Evolutionary conservation across 2,888 invertebrate genomes (phyloP).

Genomic region (Lepeophtheirus nordmannii): DNA sequence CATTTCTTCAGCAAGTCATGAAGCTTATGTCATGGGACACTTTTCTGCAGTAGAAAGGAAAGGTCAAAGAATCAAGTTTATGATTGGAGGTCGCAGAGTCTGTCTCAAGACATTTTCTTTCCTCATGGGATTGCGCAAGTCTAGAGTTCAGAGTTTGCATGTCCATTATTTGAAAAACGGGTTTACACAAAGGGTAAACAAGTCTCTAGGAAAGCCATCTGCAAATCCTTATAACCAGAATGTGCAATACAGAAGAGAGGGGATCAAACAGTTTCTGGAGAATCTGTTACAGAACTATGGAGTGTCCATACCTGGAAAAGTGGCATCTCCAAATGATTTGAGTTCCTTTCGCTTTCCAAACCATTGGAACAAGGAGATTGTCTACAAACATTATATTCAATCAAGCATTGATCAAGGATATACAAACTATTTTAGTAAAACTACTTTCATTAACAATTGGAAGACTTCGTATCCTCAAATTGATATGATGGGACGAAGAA

Average conservation of each 20-base stretch:
- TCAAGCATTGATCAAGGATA: background rate
- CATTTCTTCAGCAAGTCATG: background rate
- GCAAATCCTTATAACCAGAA: background rate
- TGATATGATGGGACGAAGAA: background rate
- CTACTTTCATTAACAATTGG: background rate
- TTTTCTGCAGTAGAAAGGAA: background rate
- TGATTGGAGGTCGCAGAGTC: background rate
- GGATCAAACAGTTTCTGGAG: background rate
- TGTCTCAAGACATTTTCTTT: background rate
- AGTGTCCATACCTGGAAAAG: background rate
- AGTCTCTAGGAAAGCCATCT: background rate
- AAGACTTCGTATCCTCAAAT: background rate
- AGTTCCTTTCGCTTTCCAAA: background rate
- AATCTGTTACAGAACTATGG: background rate
- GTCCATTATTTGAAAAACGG: background rate
- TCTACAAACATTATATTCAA: background rate
- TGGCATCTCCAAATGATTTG: background rate
- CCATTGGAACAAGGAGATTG: background rate
- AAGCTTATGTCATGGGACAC: background rate
- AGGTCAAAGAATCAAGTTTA: background rate
- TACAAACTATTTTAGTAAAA: background rate
- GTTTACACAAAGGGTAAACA: background rate
- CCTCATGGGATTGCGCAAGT: background rate
- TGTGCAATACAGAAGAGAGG: background rate
- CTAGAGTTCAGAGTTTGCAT: background rate